Percentiles rank a stretch among this genome's conserved stretches.
Conservation (phyloP, 53 echinoderm and acorn worm species). For the Echinometra lucunter region DNA sequence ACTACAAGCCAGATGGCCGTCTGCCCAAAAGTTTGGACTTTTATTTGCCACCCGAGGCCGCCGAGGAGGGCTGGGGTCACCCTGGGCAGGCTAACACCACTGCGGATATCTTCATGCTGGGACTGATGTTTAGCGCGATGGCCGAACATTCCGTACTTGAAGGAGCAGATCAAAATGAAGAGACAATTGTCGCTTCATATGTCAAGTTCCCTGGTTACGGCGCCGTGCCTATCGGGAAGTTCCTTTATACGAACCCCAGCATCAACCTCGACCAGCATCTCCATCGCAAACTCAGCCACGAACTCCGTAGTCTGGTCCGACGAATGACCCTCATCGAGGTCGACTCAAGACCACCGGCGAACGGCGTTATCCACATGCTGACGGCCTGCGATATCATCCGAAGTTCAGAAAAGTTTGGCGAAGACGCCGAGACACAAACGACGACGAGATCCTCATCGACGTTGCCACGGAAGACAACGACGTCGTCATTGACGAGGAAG, state of each 20-base stretch:
- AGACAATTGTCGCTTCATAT: conserved; percentile 73
- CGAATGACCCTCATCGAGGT: conserved; percentile 83
- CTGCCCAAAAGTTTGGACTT: conserved; percentile 77
- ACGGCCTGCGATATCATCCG: conserved; percentile 73
- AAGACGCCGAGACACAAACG: conserved; percentile 41
- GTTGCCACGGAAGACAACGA: conserved; percentile 20
- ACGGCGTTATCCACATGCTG: conserved; percentile 87
- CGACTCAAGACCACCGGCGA: conserved; percentile 84
- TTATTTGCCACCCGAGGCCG: conserved; percentile 85
- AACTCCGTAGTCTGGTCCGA: conserved; percentile 84
- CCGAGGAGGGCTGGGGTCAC: conserved; percentile 75
- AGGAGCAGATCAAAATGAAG: conserved; percentile 55
- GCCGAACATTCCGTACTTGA: conserved; percentile 84
- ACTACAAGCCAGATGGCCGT: conserved; percentile 78
- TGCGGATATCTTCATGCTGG: conserved; percentile 92
- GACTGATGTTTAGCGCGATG: conserved; percentile 85
- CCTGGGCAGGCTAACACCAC: conserved; percentile 81
- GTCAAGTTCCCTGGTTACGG: conserved; percentile 93
- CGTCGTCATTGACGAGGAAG: conserved; percentile 51
- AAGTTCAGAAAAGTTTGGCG: background rate
- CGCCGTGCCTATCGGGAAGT: conserved; percentile 90
- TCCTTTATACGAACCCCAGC: conserved; percentile 90
- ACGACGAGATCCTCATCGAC: conserved; percentile 55
- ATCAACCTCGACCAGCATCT: conserved; percentile 91
- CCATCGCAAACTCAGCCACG: conserved; percentile 82